Base-by-base conservation (phyloP, 2,113 vertebrate species). In the Himantopus leucocephalus region DNA sequence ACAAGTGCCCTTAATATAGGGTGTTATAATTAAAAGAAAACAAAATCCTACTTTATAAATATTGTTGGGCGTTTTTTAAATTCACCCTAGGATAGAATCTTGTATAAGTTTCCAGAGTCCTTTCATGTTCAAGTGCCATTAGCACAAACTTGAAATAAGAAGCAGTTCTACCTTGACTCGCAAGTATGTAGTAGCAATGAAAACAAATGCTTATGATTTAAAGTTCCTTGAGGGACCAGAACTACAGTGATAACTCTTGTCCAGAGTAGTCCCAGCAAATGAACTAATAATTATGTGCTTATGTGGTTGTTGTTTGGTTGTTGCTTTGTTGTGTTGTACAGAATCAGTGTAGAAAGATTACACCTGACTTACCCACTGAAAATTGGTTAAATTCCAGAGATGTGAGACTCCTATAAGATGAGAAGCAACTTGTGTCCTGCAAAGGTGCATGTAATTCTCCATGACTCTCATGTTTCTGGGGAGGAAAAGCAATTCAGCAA, bases 51-150 rank as follows among this genome's bases (percentile, higher is more conserved):
- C 27, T 53, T 78, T 45, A 45, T 63, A 82, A 88, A 20, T 9
- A 18, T 11, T 0, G 37, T 29, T 39, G 37, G 12, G 26, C 1
- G 19, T 0, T 0, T 1, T 35, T 86, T 27, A 5, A 12, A 35
- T 66, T 92, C 13, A 30, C 21, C 4, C 41, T 50, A 21, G 45
- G 41, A 45, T 34, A 59, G 22, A 41, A n/a, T 89, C 14, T 72
- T 63, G 2, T 63, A 1, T 91, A 15, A 64, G 5, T 76, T 89
- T 83, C 26, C 19, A 29, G 58, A 63, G 5, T n/a, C 15, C 55
- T 59, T 72, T 72, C 6, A 14, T 55, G 8, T 72, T 76, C 16
- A 76, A 52, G 53, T 68, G 43, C 43, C 35, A 9, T 64, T 60
- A 39, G 43, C 50, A 56, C 23, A 29, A 64, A 71, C 27, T 67